phyloP scores from a whole-genome alignment of 2,888 invertebrate genomes.

The Drosophila niveifrons region DNA sequence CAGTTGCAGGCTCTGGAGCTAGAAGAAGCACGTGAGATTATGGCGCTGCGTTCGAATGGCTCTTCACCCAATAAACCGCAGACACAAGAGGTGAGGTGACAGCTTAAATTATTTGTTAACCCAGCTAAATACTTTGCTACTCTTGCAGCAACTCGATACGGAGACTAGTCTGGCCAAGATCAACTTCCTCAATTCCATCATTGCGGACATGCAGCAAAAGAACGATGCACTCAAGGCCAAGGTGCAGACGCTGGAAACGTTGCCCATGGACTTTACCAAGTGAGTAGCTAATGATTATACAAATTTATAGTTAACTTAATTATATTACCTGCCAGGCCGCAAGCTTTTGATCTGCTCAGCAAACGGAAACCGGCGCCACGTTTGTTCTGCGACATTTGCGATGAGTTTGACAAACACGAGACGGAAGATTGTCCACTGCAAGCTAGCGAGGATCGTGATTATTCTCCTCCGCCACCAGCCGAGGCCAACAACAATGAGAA shows the following conservation, averaged over 20 bases:
- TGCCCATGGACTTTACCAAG: slow-evolving; percentile 85
- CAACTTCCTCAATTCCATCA: slow-evolving; percentile 97
- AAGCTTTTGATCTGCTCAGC: slow-evolving; percentile 86
- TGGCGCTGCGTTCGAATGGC: slow-evolving; percentile 61
- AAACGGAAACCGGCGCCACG: slow-evolving; percentile 89
- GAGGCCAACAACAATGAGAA: slow-evolving; percentile 73
- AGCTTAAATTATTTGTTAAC: not conserved
- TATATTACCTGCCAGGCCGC: slow-evolving; percentile 84
- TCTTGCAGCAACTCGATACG: slow-evolving; percentile 83
- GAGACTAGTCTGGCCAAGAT: slow-evolving; percentile 89
- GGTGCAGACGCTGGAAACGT: slow-evolving; percentile 91
- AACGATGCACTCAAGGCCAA: slow-evolving; percentile 93
- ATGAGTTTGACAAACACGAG: slow-evolving; percentile 97
- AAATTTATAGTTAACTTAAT: no score
- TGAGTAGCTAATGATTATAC: slow-evolving; percentile 83
- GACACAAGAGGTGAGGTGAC: slow-evolving; percentile 31
- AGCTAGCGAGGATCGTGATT: slow-evolving; percentile 87
- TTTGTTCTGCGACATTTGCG: slow-evolving; percentile 98
- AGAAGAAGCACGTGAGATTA: slow-evolving; percentile 75
- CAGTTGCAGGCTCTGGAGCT: slow-evolving; percentile 66
- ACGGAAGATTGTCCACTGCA: slow-evolving; percentile 98
- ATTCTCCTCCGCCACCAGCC: slow-evolving; percentile 61
- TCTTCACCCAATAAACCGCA: not conserved
- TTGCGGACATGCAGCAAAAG: slow-evolving; percentile 97
- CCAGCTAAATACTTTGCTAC: not conserved